A percentile compares a stretch with the other conserved stretches of the same genome.
phyloP scores from a whole-genome alignment of 2,797 vertebrate species.

The Coilia nasus region DNA sequence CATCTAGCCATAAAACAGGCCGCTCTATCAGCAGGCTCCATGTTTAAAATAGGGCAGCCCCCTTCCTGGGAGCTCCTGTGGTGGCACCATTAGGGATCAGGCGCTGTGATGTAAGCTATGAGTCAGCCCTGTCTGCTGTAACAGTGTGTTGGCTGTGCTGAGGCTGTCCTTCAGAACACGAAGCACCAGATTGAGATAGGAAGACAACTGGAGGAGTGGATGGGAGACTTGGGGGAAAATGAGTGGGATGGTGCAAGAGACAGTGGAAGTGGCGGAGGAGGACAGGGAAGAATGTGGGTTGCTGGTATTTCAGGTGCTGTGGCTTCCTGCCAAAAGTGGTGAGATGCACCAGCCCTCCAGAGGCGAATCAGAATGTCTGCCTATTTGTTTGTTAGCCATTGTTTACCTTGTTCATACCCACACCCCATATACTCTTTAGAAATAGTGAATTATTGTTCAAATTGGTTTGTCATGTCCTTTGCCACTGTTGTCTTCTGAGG shows the following conservation, averaged over 20 bases:
- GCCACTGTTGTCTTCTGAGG: neutral
- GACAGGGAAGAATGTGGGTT: neutral
- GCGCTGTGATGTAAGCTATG: conserved; percentile 4
- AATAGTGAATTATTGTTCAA: neutral
- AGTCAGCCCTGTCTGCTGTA: neutral
- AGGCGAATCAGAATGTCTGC: neutral
- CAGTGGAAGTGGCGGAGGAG: neutral
- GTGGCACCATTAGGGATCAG: neutral
- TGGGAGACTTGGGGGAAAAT: neutral
- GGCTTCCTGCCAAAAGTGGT: neutral
- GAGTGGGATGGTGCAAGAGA: neutral
- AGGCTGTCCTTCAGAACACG: neutral
- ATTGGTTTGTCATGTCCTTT: neutral
- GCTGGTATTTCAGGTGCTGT: neutral
- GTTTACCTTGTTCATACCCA: neutral
- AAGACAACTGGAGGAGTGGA: neutral
- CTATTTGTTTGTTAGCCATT: neutral
- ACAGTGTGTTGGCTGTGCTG: neutral
- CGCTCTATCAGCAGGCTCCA: neutral
- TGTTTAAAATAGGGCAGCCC: neutral
- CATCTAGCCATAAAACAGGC: neutral
- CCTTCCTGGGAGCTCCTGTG: neutral
- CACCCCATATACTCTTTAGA: neutral
- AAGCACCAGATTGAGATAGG: neutral
- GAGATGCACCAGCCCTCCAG: neutral